phyloP scores from a whole-genome alignment of 53 echinoderm and acorn worm species.

The Echinarachnius parma region DNA sequence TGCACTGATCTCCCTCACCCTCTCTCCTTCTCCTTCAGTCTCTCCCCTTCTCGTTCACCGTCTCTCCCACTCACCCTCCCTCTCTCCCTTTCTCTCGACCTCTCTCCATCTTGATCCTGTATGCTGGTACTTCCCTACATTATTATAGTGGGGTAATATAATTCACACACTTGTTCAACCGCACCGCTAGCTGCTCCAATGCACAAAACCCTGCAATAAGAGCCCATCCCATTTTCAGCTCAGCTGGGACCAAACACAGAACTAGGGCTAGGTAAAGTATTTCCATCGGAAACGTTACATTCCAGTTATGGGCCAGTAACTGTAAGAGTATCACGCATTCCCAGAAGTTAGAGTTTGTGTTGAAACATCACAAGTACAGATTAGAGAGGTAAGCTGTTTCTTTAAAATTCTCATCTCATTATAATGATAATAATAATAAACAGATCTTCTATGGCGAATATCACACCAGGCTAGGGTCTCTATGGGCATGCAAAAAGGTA shows the following conservation, averaged over 20 bases:
- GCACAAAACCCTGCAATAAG: not conserved
- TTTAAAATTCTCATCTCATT: no score
- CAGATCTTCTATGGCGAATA: no score
- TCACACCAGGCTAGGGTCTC: no score
- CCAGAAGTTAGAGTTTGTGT: no score
- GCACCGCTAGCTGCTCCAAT: not conserved
- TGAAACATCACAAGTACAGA: no score
- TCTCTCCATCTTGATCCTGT: no score
- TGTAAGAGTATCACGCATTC: no score
- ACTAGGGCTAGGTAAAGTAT: not conserved
- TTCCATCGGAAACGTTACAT: no score
- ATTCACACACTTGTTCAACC: not conserved
- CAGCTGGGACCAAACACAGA: not conserved
- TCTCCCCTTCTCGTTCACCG: not conserved
- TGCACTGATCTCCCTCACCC: not conserved
- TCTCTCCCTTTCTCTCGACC: slow-evolving; percentile 4
- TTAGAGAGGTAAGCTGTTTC: no score
- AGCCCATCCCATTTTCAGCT: not conserved
- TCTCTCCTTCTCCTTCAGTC: not conserved
- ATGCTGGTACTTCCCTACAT: not conserved
- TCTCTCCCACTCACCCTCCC: not conserved
- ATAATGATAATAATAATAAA: no score
- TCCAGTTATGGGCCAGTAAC: no score
- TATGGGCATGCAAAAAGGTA: no score
- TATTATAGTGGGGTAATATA: not conserved